A percentile compares a stretch with the other conserved stretches of the same genome.
Evolutionary conservation across 92 coral and sea anemone species (phyloP).

Genomic region (Paragorgia papillata): DNA sequence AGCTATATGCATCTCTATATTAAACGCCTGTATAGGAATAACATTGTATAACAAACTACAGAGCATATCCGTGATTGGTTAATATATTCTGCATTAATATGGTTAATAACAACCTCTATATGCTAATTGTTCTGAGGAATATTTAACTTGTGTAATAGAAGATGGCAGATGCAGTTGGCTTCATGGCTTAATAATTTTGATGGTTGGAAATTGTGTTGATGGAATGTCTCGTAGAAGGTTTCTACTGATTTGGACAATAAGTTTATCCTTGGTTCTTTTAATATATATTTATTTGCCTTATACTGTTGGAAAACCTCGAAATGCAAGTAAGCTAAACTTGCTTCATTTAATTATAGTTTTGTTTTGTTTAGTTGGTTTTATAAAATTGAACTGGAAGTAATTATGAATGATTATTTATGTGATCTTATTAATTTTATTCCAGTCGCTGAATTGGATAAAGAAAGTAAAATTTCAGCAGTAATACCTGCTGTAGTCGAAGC

Average conservation of each 20-base stretch:
- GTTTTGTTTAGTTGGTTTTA: not conserved
- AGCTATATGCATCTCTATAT: too few species aligned
- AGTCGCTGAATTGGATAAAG: not conserved
- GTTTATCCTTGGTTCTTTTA: slow-evolving; percentile 8
- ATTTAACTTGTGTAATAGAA: too few species aligned
- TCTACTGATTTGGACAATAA: not conserved
- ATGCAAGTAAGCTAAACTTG: slow-evolving; percentile 8
- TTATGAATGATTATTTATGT: not conserved
- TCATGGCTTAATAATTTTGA: too few species aligned
- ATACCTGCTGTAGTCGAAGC: not conserved
- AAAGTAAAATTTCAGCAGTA: not conserved
- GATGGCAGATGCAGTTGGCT: too few species aligned
- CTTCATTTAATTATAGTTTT: not conserved
- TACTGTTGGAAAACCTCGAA: not conserved
- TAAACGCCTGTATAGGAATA: too few species aligned
- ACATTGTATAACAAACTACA: too few species aligned
- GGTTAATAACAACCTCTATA: too few species aligned
- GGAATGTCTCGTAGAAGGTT: slow-evolving; percentile 29
- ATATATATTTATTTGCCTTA: slow-evolving; percentile 25
- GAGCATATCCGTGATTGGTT: too few species aligned
- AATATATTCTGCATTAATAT: too few species aligned
- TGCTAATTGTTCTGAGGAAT: too few species aligned
- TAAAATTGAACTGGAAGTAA: not conserved
- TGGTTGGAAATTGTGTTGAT: not conserved
- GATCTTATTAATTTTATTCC: not conserved